Conservation (phyloP, 2,113 vertebrate genomes). For the Nothoprocta perdicaria region DNA sequence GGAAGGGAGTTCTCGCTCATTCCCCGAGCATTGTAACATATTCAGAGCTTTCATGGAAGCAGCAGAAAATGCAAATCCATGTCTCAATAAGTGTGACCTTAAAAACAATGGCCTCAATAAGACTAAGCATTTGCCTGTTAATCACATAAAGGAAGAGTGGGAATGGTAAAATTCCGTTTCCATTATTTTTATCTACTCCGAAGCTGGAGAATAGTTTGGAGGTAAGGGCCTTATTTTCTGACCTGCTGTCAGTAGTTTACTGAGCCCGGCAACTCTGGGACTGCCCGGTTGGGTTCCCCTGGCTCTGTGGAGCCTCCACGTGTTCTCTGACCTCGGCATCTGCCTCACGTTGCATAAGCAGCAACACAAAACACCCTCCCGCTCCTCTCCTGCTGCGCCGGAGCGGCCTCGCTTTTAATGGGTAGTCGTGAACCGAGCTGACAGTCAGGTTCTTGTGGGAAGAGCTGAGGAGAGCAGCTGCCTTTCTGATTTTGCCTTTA, state of each 20-base stretch:
- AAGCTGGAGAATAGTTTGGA: background rate
- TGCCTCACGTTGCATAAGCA: background rate
- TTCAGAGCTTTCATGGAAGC: background rate
- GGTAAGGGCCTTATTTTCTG: background rate
- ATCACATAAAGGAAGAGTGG: background rate
- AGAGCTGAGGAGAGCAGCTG: slow-evolving; percentile 22
- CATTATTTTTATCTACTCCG: background rate
- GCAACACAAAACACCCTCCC: background rate
- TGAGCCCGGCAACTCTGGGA: background rate
- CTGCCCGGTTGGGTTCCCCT: background rate
- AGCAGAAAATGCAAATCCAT: background rate
- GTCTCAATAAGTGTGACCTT: background rate
- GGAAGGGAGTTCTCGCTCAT: background rate
- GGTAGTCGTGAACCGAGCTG: background rate
- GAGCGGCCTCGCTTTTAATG: background rate
- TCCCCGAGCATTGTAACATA: background rate
- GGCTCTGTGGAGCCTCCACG: background rate
- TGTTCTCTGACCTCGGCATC: background rate
- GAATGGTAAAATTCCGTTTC: background rate
- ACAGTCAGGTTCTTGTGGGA: background rate
- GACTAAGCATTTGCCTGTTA: background rate
- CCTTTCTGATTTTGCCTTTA: slow-evolving; percentile 21
- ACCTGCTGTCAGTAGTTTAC: background rate
- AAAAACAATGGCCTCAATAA: background rate
- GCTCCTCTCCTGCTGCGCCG: background rate